Conservation (phyloP, 2,797 vertebrate genomes). For the Mus spretus region DNA sequence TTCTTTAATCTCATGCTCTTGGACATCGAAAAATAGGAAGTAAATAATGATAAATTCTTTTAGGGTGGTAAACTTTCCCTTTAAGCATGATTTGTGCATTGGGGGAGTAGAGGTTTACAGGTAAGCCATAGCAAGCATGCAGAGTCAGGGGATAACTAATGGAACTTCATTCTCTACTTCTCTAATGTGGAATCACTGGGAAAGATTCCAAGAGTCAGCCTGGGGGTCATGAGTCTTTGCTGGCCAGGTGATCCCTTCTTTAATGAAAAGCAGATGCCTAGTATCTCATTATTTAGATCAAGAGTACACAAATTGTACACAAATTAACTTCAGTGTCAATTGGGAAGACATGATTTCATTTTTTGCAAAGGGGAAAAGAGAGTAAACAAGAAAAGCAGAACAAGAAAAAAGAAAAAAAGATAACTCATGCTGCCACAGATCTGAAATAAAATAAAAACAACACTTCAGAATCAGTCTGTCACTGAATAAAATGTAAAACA, state of each 20-base stretch:
- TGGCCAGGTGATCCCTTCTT: background rate
- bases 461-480: background rate
- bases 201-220: no score
- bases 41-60: background rate
- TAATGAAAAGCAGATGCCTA: background rate
- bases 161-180: background rate
- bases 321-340: constrained; percentile 26
- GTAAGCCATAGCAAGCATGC: background rate
- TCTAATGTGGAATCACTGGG: background rate
- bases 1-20: constrained; percentile 7
- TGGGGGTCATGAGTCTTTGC: background rate
- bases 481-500: constrained; percentile 29
- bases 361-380: background rate
- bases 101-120: background rate
- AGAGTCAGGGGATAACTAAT: no score
- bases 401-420: background rate
- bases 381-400: background rate
- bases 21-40: background rate
- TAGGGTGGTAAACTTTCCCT: background rate
- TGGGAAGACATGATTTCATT: background rate
- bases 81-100: background rate
- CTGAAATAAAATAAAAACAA: constrained; percentile 27
- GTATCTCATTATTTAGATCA: constrained; percentile 31
- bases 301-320: background rate
- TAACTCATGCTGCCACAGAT: background rate